These are phyloP conservation scores for Mesocricetus auratus DNA, from an alignment of 2,113 vertebrate species.

Conservation along the genomic window DNA sequence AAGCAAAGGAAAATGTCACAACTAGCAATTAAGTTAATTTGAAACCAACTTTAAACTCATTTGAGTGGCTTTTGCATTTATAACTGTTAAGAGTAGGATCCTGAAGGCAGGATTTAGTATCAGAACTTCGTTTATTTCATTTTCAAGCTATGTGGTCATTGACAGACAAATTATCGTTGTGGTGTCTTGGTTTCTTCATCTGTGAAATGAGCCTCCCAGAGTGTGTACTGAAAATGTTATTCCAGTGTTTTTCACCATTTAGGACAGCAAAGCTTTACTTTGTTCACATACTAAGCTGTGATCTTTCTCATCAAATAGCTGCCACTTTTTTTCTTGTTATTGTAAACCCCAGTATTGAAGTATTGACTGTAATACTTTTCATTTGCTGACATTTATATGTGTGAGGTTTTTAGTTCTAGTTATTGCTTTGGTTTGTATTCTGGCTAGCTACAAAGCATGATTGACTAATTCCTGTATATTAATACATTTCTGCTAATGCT, in stretches of 20 bases:
- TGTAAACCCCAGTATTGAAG: background rate
- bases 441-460: background rate
- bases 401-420: background rate
- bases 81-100: background rate
- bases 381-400: background rate
- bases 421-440: background rate
- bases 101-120: background rate
- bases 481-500: background rate
- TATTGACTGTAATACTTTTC: background rate
- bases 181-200: background rate
- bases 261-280: background rate
- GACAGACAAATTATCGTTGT: background rate
- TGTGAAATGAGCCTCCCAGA: background rate
- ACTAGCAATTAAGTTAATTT: background rate
- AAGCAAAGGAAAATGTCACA: background rate
- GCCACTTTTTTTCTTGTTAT: background rate
- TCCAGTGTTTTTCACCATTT: background rate
- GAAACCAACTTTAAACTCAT: background rate
- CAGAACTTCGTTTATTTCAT: slow-evolving; percentile 38
- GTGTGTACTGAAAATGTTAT: background rate
- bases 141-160: slow-evolving; percentile 6
- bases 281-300: background rate
- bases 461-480: background rate
- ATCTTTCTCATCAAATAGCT: background rate
- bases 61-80: background rate